These are phyloP conservation scores for Palaemon carinicauda DNA, from an alignment of 1,140 invertebrate species.

Conservation along the genomic window DNA sequence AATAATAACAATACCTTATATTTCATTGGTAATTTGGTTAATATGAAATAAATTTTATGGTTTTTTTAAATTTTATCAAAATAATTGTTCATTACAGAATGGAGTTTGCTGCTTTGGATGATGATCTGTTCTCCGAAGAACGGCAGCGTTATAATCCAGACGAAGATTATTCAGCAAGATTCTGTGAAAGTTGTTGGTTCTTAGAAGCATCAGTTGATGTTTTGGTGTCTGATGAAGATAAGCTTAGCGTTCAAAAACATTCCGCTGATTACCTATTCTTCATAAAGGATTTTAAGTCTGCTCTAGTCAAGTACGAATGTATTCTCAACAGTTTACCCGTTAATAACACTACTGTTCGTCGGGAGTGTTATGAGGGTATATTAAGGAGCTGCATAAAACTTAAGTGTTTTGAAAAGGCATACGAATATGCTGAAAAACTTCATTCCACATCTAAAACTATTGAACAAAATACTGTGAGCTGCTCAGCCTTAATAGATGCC, in stretches of 20 bases:
- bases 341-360: neutral
- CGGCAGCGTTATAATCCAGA: neutral
- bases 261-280: conserved; percentile 39
- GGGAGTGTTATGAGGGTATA: conserved; percentile 42
- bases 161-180: conserved; percentile 17
- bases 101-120: conserved; percentile 45
- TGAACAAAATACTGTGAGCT: conserved; percentile 43
- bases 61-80: too few relatives aligned
- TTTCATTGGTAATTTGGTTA: too few relatives aligned
- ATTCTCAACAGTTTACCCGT: neutral
- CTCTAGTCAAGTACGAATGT: conserved; percentile 17
- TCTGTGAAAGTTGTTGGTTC: conserved; percentile 39
- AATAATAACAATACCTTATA: too few relatives aligned
- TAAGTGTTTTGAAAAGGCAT: neutral
- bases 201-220: neutral
- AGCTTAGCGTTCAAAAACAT: conserved; percentile 25
- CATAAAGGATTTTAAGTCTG: conserved; percentile 14
- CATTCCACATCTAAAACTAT: conserved; percentile 24
- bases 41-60: too few relatives aligned
- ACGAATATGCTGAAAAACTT: conserved; percentile 25
- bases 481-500: conserved; percentile 32
- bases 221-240: conserved; percentile 28
- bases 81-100: conserved; percentile 10
- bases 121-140: conserved; percentile 30
- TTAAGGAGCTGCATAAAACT: conserved; percentile 12